Base-by-base conservation (phyloP, 2,888 invertebrate genomes). In the Hydriomena furcata region DNA sequence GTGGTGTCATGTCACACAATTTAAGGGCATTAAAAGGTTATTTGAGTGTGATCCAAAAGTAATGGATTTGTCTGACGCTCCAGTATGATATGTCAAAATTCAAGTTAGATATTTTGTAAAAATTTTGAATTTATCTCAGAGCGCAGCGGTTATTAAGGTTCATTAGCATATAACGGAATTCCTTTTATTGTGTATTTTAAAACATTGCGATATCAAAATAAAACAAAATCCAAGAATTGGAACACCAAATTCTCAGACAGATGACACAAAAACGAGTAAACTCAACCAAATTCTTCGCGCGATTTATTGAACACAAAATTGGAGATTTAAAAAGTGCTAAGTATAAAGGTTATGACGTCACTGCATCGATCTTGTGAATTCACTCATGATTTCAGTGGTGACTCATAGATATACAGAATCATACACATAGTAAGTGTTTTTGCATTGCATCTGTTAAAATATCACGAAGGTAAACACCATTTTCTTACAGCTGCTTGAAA, bases 321-420 rank as follows among this genome's bases (percentile, higher is more conserved):
- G 12, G 32, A 44, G 17, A 30, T 48, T 44, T 20, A 34, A 38
- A 24, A 32, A 7, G 25, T 23, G 21, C 11, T 24, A 25, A 24
- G 17, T 35, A 28, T 43, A 13, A 43, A 42, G 34, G 24, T 28
- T 20, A 20, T 70, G 70, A 72, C 72, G 70, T 71, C 70, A 71
- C 32, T 47, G 23, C 43, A 58, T 64, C 63, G 59, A 68, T 62
- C 58, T 66, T 55, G 48, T 40, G 59, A 57, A 57, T 53, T 28
- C 45, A 28, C 36, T 35, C 34, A 42, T 47, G 7, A 30, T 37
- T 47, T 11, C 17, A 20, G 5, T 5, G 31, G 5, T 60, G 60
- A 60, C 48, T 55, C 60, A 59, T 43, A 24, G 17, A 5, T 31
- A 20, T 2, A 13, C 3, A 25, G n/a, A 13, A n/a, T n/a, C 21